phyloP scores from a whole-genome alignment of 1,140 invertebrate species.

The Agrypnia vestita region DNA sequence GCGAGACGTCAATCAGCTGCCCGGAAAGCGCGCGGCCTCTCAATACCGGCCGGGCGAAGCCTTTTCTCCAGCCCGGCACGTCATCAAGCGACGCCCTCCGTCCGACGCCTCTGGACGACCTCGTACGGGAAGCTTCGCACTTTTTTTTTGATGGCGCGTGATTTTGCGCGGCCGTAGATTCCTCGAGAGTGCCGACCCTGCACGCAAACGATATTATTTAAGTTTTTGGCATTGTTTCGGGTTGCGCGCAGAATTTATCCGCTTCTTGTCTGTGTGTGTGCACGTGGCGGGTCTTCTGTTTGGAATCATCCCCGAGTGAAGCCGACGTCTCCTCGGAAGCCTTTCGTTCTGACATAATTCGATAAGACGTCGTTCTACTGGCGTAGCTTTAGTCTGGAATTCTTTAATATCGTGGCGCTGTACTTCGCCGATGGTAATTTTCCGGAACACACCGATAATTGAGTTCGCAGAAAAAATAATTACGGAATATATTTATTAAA shows the following conservation, averaged over 20 bases:
- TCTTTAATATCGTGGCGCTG: too few species aligned
- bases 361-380: too few species aligned
- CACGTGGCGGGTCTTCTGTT: background rate
- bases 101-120: background rate
- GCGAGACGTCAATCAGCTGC: conserved; percentile 13
- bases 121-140: background rate
- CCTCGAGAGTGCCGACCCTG: too few species aligned
- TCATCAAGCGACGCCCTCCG: background rate
- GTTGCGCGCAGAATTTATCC: background rate
- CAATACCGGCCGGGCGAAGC: background rate
- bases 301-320: background rate
- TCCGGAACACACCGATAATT: too few species aligned
- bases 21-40: background rate
- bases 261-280: background rate
- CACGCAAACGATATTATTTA: background rate
- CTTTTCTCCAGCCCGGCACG: background rate
- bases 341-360: background rate
- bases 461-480: too few species aligned
- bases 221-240: background rate
- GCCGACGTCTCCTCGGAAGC: background rate
- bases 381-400: too few species aligned
- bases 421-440: too few species aligned
- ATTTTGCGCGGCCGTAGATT: background rate
- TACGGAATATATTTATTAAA: too few species aligned
- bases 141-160: background rate